phyloP scores from a whole-genome alignment of 2,888 invertebrate genomes.

The Uropetala carovei region DNA sequence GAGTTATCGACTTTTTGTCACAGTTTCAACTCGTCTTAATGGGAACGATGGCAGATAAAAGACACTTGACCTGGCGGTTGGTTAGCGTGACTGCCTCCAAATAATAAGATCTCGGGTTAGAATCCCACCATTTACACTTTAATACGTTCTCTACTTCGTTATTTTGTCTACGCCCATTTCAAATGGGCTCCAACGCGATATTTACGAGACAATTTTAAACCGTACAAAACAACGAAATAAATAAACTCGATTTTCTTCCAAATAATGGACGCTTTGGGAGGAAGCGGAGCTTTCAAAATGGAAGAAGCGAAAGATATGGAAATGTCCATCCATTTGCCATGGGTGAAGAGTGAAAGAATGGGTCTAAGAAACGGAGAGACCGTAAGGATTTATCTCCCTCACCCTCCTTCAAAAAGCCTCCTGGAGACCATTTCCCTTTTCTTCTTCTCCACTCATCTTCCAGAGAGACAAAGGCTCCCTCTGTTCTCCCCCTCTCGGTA shows the following conservation, averaged over 20 bases:
- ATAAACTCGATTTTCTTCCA: neutral
- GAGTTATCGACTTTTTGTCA: too few relatives aligned
- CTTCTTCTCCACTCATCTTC: conserved; percentile 21
- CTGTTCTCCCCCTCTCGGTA: conserved; percentile 3
- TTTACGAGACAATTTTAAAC: too few relatives aligned
- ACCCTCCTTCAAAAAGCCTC: neutral
- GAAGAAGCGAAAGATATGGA: neutral
- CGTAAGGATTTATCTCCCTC: neutral
- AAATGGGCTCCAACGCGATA: too few relatives aligned
- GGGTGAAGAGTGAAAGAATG: conserved; percentile 13
- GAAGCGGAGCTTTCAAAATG: neutral
- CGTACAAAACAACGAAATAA: too few relatives aligned
- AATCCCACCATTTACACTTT: too few relatives aligned
- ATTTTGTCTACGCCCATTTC: too few relatives aligned
- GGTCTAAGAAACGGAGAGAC: neutral
- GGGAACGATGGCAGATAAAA: too few relatives aligned
- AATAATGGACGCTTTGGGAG: neutral
- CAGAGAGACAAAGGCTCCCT: conserved; percentile 39
- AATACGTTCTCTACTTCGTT: too few relatives aligned
- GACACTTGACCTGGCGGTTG: too few relatives aligned
- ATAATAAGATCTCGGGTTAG: too few relatives aligned
- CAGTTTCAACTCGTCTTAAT: too few relatives aligned
- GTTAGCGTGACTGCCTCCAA: too few relatives aligned
- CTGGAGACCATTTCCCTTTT: conserved; percentile 3
- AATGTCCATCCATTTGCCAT: neutral